These are phyloP conservation scores for Aphodius granarius DNA, from an alignment of 2,888 invertebrate genomes.

Conservation along the genomic window DNA sequence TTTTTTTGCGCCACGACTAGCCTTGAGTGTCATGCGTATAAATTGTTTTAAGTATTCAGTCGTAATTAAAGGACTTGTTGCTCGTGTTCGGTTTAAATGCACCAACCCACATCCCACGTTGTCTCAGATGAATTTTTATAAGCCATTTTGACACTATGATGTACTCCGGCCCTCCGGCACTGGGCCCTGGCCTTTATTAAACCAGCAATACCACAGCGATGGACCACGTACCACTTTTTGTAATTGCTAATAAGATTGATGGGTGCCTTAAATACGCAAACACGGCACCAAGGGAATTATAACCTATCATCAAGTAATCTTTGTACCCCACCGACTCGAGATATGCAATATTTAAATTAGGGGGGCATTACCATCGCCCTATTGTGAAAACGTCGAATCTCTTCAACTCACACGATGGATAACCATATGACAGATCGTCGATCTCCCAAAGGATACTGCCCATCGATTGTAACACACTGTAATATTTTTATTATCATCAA, in stretches of 20 bases:
- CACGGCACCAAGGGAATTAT: slow-evolving; percentile 21
- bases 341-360: slow-evolving; percentile 23
- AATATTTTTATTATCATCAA: slow-evolving; percentile 17
- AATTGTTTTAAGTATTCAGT: slow-evolving; percentile 23
- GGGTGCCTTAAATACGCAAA: slow-evolving; percentile 24
- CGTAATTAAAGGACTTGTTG: slow-evolving; percentile 21
- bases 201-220: slow-evolving; percentile 19
- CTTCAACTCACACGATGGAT: slow-evolving; percentile 12
- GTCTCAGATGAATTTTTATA: slow-evolving; percentile 31
- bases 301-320: slow-evolving; percentile 22
- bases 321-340: slow-evolving; percentile 6
- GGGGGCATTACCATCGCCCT: slow-evolving; percentile 10
- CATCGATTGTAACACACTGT: slow-evolving; percentile 12
- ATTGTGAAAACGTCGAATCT: slow-evolving; percentile 10
- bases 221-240: slow-evolving; percentile 17
- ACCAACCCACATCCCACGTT: slow-evolving; percentile 21
- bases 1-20: neutral
- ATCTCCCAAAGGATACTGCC: slow-evolving; percentile 8
- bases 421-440: slow-evolving; percentile 18
- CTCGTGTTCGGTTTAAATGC: slow-evolving; percentile 16
- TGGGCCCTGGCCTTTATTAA: slow-evolving; percentile 32
- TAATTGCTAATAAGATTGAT: slow-evolving; percentile 31
- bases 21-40: slow-evolving; percentile 15
- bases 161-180: slow-evolving; percentile 30
- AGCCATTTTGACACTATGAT: slow-evolving; percentile 31